Conservation (phyloP, 53 echinoderm and acorn worm genomes). For the Holothuria leucospilota region DNA sequence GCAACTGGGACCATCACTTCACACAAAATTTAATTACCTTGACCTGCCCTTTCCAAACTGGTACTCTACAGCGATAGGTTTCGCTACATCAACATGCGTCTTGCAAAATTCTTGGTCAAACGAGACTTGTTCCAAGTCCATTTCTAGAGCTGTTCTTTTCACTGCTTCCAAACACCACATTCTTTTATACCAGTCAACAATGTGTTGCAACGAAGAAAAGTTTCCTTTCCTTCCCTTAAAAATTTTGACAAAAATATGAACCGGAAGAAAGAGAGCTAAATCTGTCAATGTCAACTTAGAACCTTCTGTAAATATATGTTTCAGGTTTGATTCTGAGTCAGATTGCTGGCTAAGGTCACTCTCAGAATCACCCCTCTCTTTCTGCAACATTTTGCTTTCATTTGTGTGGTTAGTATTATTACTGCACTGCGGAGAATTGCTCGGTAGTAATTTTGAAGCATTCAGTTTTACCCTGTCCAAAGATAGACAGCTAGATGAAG, state of each 20-base stretch:
- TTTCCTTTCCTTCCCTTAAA: neutral
- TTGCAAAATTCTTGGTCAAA: neutral
- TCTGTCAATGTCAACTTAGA: conserved; percentile 77
- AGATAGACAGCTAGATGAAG: neutral
- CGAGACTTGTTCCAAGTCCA: conserved; percentile 61
- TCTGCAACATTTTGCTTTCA: too few relatives aligned
- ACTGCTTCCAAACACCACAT: conserved; percentile 79
- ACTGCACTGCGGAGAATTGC: too few relatives aligned
- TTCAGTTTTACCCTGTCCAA: neutral
- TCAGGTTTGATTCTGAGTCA: neutral
- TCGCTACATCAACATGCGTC: conserved; percentile 7
- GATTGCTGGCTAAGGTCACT: neutral
- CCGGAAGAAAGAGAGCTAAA: conserved; percentile 78
- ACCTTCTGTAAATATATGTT: conserved; percentile 72
- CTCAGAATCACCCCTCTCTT: neutral
- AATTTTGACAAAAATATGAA: conserved; percentile 62
- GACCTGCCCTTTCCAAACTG: conserved; percentile 54
- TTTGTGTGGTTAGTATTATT: neutral
- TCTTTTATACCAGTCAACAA: conserved; percentile 74
- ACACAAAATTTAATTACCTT: conserved; percentile 10
- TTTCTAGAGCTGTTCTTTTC: conserved; percentile 56
- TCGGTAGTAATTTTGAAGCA: neutral
- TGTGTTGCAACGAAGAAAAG: conserved; percentile 53
- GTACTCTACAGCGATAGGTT: neutral
- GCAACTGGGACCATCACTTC: neutral